Evolutionary conservation across 1,140 invertebrate species (phyloP).

Genomic region (Drosophila obscura): DNA sequence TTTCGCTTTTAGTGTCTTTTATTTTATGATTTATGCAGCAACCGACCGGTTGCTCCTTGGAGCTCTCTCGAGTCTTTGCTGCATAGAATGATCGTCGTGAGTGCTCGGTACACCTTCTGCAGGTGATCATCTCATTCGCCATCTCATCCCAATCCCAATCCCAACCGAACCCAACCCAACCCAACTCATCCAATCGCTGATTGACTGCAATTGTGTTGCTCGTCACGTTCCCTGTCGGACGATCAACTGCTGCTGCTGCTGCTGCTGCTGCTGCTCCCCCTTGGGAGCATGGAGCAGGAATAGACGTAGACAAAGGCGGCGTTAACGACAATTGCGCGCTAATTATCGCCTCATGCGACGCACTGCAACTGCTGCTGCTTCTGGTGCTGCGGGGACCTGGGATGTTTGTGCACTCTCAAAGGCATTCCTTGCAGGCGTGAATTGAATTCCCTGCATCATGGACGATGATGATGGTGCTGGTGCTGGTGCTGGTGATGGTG

Average conservation of each 20-base stretch:
- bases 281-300: conserved; percentile 14
- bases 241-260: conserved; percentile 4
- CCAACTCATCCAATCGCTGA: conserved; percentile 1
- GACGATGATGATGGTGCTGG: conserved; percentile 2
- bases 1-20: conserved; percentile 77
- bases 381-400: not conserved
- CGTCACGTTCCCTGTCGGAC: conserved; percentile 27
- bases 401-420: conserved; percentile 3
- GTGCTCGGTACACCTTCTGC: too few relatives aligned
- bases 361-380: not conserved
- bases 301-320: conserved; percentile 35
- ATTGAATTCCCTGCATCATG: conserved; percentile 46
- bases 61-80: not conserved
- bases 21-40: conserved; percentile 74
- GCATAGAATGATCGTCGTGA: too few relatives aligned
- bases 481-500: conserved; percentile 18
- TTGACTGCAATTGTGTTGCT: conserved; percentile 29
- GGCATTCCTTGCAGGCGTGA: conserved; percentile 49
- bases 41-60: not conserved
- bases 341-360: conserved; percentile 41
- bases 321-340: conserved; percentile 48
- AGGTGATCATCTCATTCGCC: too few relatives aligned
- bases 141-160: too few relatives aligned
- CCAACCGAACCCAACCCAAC: not conserved
- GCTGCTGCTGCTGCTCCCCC: not conserved